Evolutionary conservation across 2,113 vertebrate species (phyloP), one percentile per base, ranked within the genome.

Genomic region (Pterocles gutturalis): DNA sequence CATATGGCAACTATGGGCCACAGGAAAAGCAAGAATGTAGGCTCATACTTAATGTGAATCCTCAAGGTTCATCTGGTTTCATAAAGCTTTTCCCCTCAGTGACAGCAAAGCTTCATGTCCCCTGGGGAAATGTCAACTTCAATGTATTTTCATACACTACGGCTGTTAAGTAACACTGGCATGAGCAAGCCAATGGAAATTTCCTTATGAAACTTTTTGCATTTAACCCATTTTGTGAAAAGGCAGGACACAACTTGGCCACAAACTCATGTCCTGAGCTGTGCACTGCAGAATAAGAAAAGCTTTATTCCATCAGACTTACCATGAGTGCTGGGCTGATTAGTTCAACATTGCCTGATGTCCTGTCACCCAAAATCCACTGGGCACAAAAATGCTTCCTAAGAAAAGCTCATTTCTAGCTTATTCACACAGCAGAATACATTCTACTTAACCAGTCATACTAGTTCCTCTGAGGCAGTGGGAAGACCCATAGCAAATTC

Each of bases 291-390:
- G 46, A 78, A 5, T 61, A 71, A 64, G 66, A 81, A 90, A 93
- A 78, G 51, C 64, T 79, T 86, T 91, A 87, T 64, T 94, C 66
- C 25, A 64, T 82, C 69, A 95, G 70, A 93, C 64, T 81, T 88
- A 75, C 41, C 8, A 0, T 69, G 78, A 80, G 43, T 20, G 21
- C 55, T 77, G 29, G 29, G 64, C 69, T 57, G 75, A 71, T 87
- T 62, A 83, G 88, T 72, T 92, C 43, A 73, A 58, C 16, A 28
- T 5, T 87, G 76, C 38, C 43, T 65, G 41, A 83, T 46, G 20
- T 51, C 43, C 64, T 34, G 76, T 84, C 72, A 90, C 64, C 46
- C 58, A 43, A 90, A 90, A 86, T 45, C 67, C 72, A 78, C 51
- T 81, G 33, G 55, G 79, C 64, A 75, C 34, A 75, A 80, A 80